Base-by-base conservation (phyloP, 2,113 vertebrate genomes). In the Carettochelys insculpta region DNA sequence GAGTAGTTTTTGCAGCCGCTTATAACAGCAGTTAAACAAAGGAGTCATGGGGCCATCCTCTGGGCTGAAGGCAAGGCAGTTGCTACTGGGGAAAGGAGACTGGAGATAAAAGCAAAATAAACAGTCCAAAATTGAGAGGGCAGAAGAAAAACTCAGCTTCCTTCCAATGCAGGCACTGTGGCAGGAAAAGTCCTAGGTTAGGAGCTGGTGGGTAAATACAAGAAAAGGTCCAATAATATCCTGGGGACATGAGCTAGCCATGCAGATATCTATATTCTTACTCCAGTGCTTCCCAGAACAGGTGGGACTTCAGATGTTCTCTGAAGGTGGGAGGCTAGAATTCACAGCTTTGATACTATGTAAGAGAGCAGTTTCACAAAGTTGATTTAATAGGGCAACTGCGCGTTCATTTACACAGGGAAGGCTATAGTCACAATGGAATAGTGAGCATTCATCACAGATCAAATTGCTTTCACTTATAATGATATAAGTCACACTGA, bases 11-110 rank as follows among this genome's bases (percentile, higher is more conserved):
- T 94, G 91, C 90, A 20, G 93, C 95, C 97, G 97, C 91, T 96
- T 96, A 97, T 93, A 97, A 96, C 97, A 97, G 97, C 95, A 97
- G 97, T 97, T 97, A 96, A 97, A 96, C 95, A 97, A 97, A 97
- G 92, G 95, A 95, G 88, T 86, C 92, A 84, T 65, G 90, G 83
- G 95, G 94, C 95, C 89, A 96, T 97, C 94, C 96, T 83, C 89
- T 0, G 92, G 95, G 95, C 95, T 79, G 89, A 96, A 96, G 94
- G 90, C 95, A 94, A 93, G 92, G 92, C 95, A 90, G 89, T 97
- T 94, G 97, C 96, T 96, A 96, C 97, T 90, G 94, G 85, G 92
- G 92, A 96, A 92, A 96, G 92, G 31, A 94, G 95, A 78, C 91
- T 85, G 88, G 77, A 97, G 95, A 97, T 97, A 94, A 96, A 97